Base-by-base conservation (phyloP, 2,888 invertebrate species). In the Parochlus steinenii region DNA sequence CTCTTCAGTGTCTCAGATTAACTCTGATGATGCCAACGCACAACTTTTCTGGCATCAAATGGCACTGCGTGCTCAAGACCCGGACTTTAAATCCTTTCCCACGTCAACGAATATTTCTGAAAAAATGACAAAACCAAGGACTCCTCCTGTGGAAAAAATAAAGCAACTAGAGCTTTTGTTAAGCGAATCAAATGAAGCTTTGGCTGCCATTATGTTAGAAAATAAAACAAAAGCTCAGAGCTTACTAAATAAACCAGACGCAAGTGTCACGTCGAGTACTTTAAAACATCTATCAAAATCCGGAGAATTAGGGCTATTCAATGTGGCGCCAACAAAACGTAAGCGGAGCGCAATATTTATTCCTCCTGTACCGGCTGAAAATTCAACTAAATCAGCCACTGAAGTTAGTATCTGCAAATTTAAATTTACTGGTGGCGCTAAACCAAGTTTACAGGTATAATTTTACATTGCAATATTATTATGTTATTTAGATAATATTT, bases 341-440 rank as follows among this genome's bases (percentile, higher is more conserved):
- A 81, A 85, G 49, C 67, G 85, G 1, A 79, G 82, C 0, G 82
- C 82, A 0, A 81, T 83, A 43, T 83, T 82, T 48, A 82, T 83
- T 43, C 83, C 83, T 0, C 82, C 83, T 1, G 73, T 82, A 54
- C 79, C 80, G 1, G 63, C 74, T 4, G 79, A 78, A 47, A 77
- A 71, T 45, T 14, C 34, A 20, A 68, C 74, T 5, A 68, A 74
- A 3, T 79, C 78, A 46, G 81, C 82, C 0, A 76, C 81, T 1
- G 82, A 83, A 56, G 87, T 83, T 26, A 81, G 81, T 54, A 89
- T 89, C 49, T 89, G 89, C 54, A 89, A 89, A 55, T 89, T 89
- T 51, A 89, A 89, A 53, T 87, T 89, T 52, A 87, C 86, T 0
- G 87, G 87, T 1, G 89, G 89, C 0, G 82, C 85, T 0, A 83